A percentile compares a stretch with the other conserved stretches of the same genome.
Evolutionary conservation across 30 jellyfish, hydroid and myxozoan genomes (phyloP).

Genomic region (Aurelia coerulea): DNA sequence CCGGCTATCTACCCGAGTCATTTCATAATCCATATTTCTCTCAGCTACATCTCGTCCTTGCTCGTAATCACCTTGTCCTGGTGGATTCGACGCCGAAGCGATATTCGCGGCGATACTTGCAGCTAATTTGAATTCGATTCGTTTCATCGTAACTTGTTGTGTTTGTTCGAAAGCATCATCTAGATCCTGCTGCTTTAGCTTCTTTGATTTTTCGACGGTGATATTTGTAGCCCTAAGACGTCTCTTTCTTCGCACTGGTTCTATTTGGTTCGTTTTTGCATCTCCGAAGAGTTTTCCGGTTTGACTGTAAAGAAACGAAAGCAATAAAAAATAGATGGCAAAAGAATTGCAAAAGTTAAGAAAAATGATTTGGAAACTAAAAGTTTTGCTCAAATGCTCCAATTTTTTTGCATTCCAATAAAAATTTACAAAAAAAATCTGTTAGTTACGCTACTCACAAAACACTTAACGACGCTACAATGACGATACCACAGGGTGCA

Average conservation of each 20-base stretch:
- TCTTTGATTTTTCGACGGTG: slow-evolving; percentile 13
- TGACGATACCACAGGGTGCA: too few species aligned
- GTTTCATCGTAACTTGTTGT: slow-evolving; percentile 62
- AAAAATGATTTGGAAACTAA: too few species aligned
- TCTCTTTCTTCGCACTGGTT: slow-evolving; percentile 43
- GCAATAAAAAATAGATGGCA: background rate
- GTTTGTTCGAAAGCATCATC: slow-evolving; percentile 71
- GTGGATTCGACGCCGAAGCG: slow-evolving; percentile 17
- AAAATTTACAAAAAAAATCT: too few species aligned
- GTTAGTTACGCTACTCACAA: too few species aligned
- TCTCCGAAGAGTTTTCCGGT: slow-evolving; percentile 47
- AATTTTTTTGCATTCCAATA: too few species aligned
- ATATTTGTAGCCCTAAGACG: slow-evolving; percentile 29
- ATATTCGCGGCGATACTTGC: slow-evolving; percentile 76
- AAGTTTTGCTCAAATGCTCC: too few species aligned
- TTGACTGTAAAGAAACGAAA: slow-evolving; percentile 6
- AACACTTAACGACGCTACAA: too few species aligned
- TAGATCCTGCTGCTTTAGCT: slow-evolving; percentile 32
- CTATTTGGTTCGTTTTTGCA: background rate
- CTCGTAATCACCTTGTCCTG: background rate
- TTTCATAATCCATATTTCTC: too few species aligned
- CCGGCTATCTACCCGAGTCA: background rate
- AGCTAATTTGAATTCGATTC: slow-evolving; percentile 89
- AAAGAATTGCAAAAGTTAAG: too few species aligned
- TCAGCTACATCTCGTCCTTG: background rate